Percentiles rank a stretch among this genome's conserved stretches.
Evolutionary conservation across 2,888 invertebrate genomes (phyloP).

Genomic region (Ischnura elegans): DNA sequence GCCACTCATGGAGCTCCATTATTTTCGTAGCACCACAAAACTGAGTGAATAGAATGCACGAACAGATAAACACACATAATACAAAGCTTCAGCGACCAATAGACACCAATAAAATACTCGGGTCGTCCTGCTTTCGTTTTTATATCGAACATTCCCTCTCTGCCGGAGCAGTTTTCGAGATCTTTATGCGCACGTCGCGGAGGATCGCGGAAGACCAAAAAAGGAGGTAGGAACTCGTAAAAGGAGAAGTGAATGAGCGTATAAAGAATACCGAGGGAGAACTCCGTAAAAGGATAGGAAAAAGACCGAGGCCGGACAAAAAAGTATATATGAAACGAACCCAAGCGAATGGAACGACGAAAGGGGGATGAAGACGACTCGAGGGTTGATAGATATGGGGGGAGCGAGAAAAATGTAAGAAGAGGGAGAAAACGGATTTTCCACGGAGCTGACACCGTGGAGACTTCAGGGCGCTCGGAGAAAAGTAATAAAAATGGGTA

Average conservation of each 20-base stretch:
- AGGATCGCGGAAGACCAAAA: neutral
- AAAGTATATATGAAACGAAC: neutral
- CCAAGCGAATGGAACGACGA: neutral
- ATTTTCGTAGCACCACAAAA: neutral
- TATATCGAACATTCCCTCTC: neutral
- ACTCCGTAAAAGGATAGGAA: neutral
- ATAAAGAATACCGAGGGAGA: neutral
- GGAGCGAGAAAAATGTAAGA: neutral
- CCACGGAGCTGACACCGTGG: neutral
- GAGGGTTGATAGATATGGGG: neutral
- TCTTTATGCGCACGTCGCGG: neutral
- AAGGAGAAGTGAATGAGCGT: neutral
- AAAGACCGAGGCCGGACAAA: neutral
- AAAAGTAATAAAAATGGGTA: too few species aligned
- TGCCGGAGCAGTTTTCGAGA: neutral
- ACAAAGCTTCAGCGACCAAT: neutral
- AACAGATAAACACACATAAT: neutral
- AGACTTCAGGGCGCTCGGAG: too few species aligned
- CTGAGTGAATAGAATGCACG: neutral
- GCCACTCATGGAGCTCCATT: neutral
- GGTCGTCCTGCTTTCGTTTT: neutral
- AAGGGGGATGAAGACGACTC: neutral
- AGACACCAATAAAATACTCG: conserved; percentile 8
- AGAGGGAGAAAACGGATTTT: neutral
- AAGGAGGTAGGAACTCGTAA: neutral